These are phyloP conservation scores for Subacronicta megacephala DNA, from an alignment of 2,888 invertebrate species.

Conservation along the genomic window DNA sequence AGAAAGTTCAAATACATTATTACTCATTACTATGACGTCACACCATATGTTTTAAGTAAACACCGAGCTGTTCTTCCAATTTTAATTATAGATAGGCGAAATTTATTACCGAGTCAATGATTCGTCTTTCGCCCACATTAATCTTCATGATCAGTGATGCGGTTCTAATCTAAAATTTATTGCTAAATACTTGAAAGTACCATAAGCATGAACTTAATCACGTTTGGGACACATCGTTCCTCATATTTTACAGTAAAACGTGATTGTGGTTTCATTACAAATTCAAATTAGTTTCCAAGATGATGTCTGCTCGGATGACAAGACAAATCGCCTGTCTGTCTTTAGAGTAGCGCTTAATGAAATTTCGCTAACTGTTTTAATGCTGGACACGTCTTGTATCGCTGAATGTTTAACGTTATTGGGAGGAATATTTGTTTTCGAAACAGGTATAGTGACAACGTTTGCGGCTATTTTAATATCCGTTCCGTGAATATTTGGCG, in stretches of 20 bases:
- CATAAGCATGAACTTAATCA: slow-evolving; percentile 18
- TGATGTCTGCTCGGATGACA: slow-evolving; percentile 76
- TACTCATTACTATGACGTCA: slow-evolving; percentile 31
- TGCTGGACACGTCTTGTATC: slow-evolving; percentile 76
- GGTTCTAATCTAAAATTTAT: slow-evolving; percentile 20
- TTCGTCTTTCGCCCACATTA: slow-evolving; percentile 8
- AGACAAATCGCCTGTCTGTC: slow-evolving; percentile 80
- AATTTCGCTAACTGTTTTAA: slow-evolving; percentile 74
- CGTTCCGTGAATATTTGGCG: slow-evolving; percentile 37
- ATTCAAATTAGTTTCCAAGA: slow-evolving; percentile 80
- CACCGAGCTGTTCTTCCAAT: slow-evolving; percentile 27
- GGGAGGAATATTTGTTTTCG: slow-evolving; percentile 55
- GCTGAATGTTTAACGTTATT: slow-evolving; percentile 59
- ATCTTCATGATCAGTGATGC: slow-evolving; percentile 24
- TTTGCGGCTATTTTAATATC: slow-evolving; percentile 56
- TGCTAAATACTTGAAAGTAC: slow-evolving; percentile 15
- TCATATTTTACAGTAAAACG: slow-evolving; percentile 63
- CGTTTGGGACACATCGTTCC: slow-evolving; percentile 28
- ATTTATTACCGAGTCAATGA: slow-evolving; percentile 26
- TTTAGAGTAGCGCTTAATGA: slow-evolving; percentile 72
- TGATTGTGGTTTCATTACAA: slow-evolving; percentile 73
- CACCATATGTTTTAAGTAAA: slow-evolving; percentile 35
- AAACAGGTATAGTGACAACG: slow-evolving; percentile 47
- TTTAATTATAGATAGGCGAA: slow-evolving; percentile 37
- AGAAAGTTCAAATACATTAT: slow-evolving; percentile 26